A percentile compares a stretch with the other conserved stretches of the same genome.
These are phyloP conservation scores for Centropus bengalensis DNA, from an alignment of 2,113 vertebrate genomes.

Conservation along the genomic window DNA sequence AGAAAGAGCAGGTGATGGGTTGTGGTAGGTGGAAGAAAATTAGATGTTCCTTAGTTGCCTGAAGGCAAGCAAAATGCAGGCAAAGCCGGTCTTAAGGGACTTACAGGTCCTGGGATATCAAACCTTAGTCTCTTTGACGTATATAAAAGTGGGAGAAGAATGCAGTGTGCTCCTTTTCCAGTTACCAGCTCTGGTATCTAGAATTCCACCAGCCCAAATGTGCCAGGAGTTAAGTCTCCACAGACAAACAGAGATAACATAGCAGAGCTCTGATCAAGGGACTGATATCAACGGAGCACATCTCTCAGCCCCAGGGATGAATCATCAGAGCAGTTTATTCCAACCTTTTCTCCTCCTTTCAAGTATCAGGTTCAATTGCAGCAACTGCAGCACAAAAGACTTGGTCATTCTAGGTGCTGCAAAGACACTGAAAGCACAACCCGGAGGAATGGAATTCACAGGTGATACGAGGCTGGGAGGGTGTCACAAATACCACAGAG, in stretches of 20 bases:
- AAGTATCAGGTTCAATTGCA: slow-evolving; percentile 63
- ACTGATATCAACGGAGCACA: slow-evolving; percentile 55
- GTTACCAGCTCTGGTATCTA: slow-evolving; percentile 1
- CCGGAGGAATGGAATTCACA: slow-evolving; percentile 67
- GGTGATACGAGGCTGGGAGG: slow-evolving; percentile 52
- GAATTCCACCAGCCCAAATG: slow-evolving; percentile 53
- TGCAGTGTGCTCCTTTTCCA: slow-evolving; percentile 32
- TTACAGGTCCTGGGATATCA: neutral
- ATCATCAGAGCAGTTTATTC: slow-evolving; percentile 58
- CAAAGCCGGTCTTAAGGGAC: neutral
- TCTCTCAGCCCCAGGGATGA: slow-evolving; percentile 62
- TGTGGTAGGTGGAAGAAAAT: neutral
- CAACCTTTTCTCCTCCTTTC: slow-evolving; percentile 54
- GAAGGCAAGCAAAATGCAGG: neutral
- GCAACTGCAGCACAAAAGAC: slow-evolving; percentile 42
- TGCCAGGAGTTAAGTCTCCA: slow-evolving; percentile 67
- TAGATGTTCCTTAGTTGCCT: neutral
- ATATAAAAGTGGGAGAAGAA: slow-evolving; percentile 36
- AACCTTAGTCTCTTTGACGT: neutral
- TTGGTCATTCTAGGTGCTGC: slow-evolving; percentile 46
- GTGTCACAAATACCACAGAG: slow-evolving; percentile 58
- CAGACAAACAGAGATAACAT: slow-evolving; percentile 63
- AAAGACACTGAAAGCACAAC: slow-evolving; percentile 53
- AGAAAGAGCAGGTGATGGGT: neutral
- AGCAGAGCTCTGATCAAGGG: slow-evolving; percentile 63